Conservation (phyloP, 2,888 invertebrate species). For the Dysmachus trigonus region DNA sequence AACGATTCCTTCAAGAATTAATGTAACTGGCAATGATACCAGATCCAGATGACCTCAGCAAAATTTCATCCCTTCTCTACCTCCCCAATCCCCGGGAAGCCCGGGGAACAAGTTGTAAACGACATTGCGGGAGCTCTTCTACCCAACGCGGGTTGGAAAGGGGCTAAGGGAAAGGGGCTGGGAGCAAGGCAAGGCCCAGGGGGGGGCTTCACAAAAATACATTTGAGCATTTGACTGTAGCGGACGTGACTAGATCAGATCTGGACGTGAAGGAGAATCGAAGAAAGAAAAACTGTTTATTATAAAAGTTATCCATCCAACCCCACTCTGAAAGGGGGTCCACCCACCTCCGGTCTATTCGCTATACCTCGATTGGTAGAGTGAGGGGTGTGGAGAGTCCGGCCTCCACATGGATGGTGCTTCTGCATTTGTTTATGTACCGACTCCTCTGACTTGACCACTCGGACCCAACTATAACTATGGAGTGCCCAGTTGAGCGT, state of each 20-base stretch:
- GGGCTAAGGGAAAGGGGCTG: too few relatives aligned
- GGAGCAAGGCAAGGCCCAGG: not conserved
- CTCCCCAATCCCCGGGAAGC: not conserved
- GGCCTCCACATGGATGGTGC: not conserved
- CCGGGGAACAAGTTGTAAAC: slow-evolving; percentile 7
- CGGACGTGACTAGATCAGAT: slow-evolving; percentile 45
- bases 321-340: not conserved
- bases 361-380: not conserved
- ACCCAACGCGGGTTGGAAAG: not conserved
- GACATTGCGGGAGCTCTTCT: not conserved
- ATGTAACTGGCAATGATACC: slow-evolving; percentile 43
- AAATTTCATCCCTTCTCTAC: slow-evolving; percentile 26
- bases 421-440: slow-evolving; percentile 33
- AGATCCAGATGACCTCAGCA: slow-evolving; percentile 41
- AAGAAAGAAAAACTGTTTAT: slow-evolving; percentile 47
- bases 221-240: slow-evolving; percentile 16
- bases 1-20: slow-evolving; percentile 46
- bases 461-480: slow-evolving; percentile 16
- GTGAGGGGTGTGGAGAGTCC: not conserved
- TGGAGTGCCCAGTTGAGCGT: not conserved
- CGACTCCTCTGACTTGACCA: slow-evolving; percentile 21
- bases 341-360: not conserved
- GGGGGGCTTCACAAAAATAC: not conserved
- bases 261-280: slow-evolving; percentile 45
- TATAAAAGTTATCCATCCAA: slow-evolving; percentile 45